Evolutionary conservation across 2,888 invertebrate species (phyloP).

Genomic region (Limenitis camilla): DNA sequence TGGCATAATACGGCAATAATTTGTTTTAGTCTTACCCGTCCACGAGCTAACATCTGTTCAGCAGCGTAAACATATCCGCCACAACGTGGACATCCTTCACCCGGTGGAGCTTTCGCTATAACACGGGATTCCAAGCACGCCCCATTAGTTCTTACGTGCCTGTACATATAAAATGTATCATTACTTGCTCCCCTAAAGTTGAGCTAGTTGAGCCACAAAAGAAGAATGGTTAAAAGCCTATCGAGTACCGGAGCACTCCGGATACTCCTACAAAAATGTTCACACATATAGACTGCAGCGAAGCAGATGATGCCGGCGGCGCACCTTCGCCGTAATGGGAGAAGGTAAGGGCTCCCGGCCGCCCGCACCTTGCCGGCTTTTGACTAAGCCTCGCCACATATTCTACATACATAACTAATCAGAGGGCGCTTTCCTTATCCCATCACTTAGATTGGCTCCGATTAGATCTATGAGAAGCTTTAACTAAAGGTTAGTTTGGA

Average conservation of each 20-base stretch:
- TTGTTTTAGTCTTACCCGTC: constrained; percentile 79
- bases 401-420: constrained; percentile 50
- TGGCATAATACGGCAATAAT: background rate
- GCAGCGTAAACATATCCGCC: constrained; percentile 93
- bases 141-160: constrained; percentile 72
- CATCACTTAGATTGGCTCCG: constrained; percentile 73
- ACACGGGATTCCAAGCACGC: constrained; percentile 81
- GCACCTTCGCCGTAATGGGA: constrained; percentile 76
- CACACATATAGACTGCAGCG: constrained; percentile 60
- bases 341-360: constrained; percentile 74
- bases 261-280: constrained; percentile 50
- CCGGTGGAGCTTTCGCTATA: constrained; percentile 87
- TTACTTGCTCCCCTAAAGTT: constrained; percentile 27
- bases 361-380: constrained; percentile 68
- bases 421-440: constrained; percentile 86
- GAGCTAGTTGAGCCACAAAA: constrained; percentile 21
- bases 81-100: constrained; percentile 91
- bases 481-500: constrained; percentile 58
- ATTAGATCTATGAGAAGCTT: constrained; percentile 69
- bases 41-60: constrained; percentile 93
- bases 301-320: constrained; percentile 67
- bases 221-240: constrained; percentile 70
- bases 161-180: constrained; percentile 46
- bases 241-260: constrained; percentile 51
- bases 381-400: constrained; percentile 40